Percentiles rank a stretch among this genome's conserved stretches.
Evolutionary conservation across 2,797 vertebrate species (phyloP).

Genomic region (Thamnophis elegans): DNA sequence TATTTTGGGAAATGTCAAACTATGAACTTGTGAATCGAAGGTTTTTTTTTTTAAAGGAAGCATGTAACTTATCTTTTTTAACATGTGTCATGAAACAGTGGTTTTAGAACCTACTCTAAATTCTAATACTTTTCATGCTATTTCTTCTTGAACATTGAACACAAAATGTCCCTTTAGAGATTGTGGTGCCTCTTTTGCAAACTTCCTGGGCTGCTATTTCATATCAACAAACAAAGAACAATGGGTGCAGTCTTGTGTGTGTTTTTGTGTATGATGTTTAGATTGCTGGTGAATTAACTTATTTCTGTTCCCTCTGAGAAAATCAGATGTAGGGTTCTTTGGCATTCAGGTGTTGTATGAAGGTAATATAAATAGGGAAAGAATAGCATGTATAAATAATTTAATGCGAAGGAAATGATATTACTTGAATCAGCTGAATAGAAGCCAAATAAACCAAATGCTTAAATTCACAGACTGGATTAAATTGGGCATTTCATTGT

Average conservation of each 20-base stretch:
- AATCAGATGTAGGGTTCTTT: background rate
- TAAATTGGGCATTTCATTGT: background rate
- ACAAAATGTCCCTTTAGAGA: conserved; percentile 22
- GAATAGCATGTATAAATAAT: background rate
- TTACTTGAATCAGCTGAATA: conserved; percentile 2
- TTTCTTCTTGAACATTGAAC: conserved; percentile 41
- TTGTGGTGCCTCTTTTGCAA: conserved; percentile 7
- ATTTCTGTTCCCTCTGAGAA: conserved; percentile 3
- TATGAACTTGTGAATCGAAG: background rate
- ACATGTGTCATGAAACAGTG: background rate
- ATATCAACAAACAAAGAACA: conserved; percentile 33
- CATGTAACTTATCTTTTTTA: background rate
- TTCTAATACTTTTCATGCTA: conserved; percentile 1
- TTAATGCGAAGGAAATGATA: conserved; percentile 3
- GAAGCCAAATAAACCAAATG: background rate
- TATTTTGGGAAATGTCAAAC: conserved; percentile 14
- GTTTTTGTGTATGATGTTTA: background rate
- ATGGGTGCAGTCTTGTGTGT: no score
- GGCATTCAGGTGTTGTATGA: conserved; percentile 6
- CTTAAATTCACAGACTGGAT: background rate
- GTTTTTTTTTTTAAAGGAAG: background rate
- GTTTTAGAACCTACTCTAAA: conserved; percentile 8
- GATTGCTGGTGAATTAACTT: conserved; percentile 2
- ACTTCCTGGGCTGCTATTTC: conserved; percentile 27
- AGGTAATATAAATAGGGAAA: conserved; percentile 1